phyloP scores from a whole-genome alignment of 2,113 vertebrate species.

The Eidolon helvum region DNA sequence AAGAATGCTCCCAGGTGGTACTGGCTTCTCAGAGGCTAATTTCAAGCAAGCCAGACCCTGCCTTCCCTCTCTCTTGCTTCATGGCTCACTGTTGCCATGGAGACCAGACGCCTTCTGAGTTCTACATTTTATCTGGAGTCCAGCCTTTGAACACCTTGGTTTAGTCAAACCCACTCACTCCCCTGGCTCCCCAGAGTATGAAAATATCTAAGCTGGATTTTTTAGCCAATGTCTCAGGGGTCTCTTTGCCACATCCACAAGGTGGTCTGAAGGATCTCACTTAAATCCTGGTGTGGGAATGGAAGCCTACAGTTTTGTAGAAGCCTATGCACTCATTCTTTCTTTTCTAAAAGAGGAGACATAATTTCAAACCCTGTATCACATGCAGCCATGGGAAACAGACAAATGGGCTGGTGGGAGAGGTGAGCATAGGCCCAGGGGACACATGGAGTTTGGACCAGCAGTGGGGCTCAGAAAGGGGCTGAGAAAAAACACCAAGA shows the following conservation, averaged over 20 bases:
- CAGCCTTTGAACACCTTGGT: constrained; percentile 52
- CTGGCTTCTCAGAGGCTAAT: neutral
- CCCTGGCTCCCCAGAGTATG: neutral
- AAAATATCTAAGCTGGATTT: neutral
- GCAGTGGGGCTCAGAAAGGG: neutral
- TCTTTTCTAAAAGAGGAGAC: neutral
- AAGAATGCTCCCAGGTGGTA: neutral
- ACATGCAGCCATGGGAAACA: neutral
- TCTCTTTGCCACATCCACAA: neutral
- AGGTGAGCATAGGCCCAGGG: neutral
- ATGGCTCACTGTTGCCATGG: constrained; percentile 46
- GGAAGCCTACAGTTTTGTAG: neutral
- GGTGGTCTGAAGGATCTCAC: neutral
- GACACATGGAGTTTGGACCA: neutral
- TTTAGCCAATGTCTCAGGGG: neutral
- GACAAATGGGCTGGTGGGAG: neutral
- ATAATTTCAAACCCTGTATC: neutral
- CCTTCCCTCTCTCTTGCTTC: neutral
- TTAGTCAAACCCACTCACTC: constrained; percentile 40
- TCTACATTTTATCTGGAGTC: constrained; percentile 24
- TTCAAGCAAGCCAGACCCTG: neutral
- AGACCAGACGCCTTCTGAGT: constrained; percentile 30
- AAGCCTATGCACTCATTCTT: neutral
- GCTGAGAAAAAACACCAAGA: too few relatives aligned
- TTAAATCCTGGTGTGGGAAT: neutral